Percentiles rank a stretch among this genome's conserved stretches.
Conservation (phyloP, 1,140 invertebrate species). For the Drosophila sturtevanti region DNA sequence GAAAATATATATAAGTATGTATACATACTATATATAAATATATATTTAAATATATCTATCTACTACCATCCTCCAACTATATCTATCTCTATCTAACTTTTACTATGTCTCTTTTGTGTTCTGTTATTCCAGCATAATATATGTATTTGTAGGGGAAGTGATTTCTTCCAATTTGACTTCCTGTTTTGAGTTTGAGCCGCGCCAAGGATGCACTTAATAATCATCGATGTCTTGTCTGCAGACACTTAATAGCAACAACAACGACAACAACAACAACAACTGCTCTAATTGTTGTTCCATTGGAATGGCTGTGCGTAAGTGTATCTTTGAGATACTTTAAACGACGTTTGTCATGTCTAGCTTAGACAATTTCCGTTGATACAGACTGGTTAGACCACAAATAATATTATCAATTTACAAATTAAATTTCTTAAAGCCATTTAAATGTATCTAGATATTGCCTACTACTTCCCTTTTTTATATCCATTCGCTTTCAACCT, state of each 20-base stretch:
- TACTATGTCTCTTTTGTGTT: neutral
- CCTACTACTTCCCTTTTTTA: neutral
- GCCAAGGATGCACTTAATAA: slow-evolving; percentile 19
- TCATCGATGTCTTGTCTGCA: slow-evolving; percentile 8
- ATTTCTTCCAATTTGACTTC: slow-evolving; percentile 20
- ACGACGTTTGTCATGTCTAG: neutral
- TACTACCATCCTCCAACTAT: neutral
- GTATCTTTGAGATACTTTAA: slow-evolving; percentile 10
- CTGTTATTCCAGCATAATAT: neutral
- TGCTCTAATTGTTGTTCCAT: neutral
- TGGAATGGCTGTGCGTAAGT: neutral
- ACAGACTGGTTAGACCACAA: too few species aligned
- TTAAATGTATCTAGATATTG: neutral
- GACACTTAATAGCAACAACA: neutral
- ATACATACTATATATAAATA: too few species aligned
- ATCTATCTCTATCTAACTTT: neutral
- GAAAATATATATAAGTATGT: slow-evolving; percentile 3
- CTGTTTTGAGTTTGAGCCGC: slow-evolving; percentile 7
- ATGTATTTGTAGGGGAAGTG: slow-evolving; percentile 10
- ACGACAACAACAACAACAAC: neutral
- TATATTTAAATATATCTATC: too few species aligned
- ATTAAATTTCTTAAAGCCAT: slow-evolving; percentile 5
- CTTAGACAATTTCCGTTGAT: slow-evolving; percentile 5
- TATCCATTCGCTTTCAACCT: neutral
- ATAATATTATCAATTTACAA: neutral